A percentile compares a stretch with the other conserved stretches of the same genome.
phyloP scores from a whole-genome alignment of 2,797 vertebrate genomes.

The Mionectes olivaceus region DNA sequence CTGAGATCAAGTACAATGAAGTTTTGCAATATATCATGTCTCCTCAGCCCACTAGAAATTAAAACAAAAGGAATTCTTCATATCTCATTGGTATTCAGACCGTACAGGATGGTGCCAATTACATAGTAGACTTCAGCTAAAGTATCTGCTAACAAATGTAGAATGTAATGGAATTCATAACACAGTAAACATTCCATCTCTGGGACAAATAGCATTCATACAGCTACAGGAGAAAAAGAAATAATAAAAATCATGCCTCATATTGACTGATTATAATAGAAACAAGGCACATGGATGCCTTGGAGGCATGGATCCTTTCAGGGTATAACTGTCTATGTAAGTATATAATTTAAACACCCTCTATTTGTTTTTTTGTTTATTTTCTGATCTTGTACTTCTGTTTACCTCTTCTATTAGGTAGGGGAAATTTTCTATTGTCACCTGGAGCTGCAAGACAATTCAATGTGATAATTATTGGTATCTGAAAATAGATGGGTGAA shows the following conservation, averaged over 20 bases:
- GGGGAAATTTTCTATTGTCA: background rate
- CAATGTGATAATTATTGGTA: background rate
- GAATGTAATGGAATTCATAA: background rate
- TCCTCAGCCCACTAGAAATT: background rate
- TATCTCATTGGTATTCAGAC: background rate
- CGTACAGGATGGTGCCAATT: background rate
- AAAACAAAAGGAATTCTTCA: background rate
- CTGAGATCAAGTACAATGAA: background rate
- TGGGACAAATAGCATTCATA: background rate
- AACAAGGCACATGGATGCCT: background rate
- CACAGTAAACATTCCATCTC: background rate
- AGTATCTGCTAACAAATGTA: conserved; percentile 12
- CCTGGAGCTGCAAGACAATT: background rate
- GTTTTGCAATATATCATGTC: background rate
- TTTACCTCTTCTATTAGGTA: background rate
- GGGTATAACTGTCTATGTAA: background rate
- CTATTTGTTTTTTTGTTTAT: background rate
- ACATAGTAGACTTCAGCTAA: background rate
- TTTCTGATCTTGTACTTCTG: background rate
- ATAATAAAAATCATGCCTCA: background rate
- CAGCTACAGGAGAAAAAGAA: background rate
- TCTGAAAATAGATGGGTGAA: background rate
- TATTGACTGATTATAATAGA: background rate
- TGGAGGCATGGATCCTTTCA: background rate
- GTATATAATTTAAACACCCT: background rate